A percentile compares a stretch with the other conserved stretches of the same genome.
These are phyloP conservation scores for Kradibia gibbosae DNA, from an alignment of 1,140 invertebrate genomes.

Conservation along the genomic window DNA sequence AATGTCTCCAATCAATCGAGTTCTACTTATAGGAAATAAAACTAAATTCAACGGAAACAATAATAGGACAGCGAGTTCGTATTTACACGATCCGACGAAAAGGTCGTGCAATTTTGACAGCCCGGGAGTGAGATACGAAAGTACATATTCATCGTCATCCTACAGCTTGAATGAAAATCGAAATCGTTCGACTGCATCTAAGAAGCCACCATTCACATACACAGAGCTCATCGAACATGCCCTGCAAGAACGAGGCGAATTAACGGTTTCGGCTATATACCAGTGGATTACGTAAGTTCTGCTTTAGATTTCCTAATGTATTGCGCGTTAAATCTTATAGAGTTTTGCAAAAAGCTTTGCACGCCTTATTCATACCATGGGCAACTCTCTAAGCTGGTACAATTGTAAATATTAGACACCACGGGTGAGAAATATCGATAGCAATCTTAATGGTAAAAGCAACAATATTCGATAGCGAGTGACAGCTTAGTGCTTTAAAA, in stretches of 20 bases:
- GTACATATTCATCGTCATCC: neutral
- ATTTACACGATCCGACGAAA: neutral
- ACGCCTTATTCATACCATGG: too few relatives aligned
- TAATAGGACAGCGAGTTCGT: constrained; percentile 1
- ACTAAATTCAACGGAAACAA: constrained; percentile 34
- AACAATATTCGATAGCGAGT: too few relatives aligned
- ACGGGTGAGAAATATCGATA: too few relatives aligned
- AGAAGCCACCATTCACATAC: constrained; percentile 88
- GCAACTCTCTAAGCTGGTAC: too few relatives aligned
- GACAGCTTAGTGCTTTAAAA: too few relatives aligned
- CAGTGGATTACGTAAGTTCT: constrained; percentile 92
- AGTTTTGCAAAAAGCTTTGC: too few relatives aligned
- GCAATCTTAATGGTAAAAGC: too few relatives aligned
- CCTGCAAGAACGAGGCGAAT: constrained; percentile 84
- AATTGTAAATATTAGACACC: too few relatives aligned
- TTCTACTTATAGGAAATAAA: constrained; percentile 31
- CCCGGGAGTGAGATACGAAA: constrained; percentile 6
- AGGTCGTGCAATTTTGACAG: neutral
- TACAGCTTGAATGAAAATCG: constrained; percentile 22
- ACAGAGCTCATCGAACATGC: constrained; percentile 91
- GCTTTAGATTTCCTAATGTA: neutral
- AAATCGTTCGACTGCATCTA: constrained; percentile 70
- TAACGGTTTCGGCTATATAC: constrained; percentile 92
- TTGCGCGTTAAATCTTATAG: too few relatives aligned
- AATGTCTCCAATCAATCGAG: neutral